Evolutionary conservation across 2,113 vertebrate genomes (phyloP), one percentile per base, ranked within the genome.

Genomic region (Odontesthes bonariensis): DNA sequence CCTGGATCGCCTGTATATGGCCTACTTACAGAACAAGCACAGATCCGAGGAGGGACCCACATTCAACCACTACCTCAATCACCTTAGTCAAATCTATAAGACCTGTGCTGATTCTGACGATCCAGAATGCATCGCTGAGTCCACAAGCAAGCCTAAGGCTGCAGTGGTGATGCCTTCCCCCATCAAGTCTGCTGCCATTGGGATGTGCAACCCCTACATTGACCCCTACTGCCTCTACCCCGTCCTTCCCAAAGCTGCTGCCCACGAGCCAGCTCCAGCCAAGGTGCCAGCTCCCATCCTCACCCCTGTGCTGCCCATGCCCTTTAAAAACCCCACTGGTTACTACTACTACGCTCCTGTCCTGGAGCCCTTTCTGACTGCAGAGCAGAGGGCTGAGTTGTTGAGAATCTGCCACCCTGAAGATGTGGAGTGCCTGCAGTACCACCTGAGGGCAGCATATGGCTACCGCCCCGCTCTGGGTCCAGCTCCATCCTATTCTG

Each of bases 371-470:
- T 94, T 94, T 83, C 81, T 95, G 52, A 76, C 84, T 5, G 46
- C 56, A 0, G 90, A 93, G 60, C 92, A 95, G 82, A 91, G 57
- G 64, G 16, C 77, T 0, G 94, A 95, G 76, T 86, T 95, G 76
- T 80, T 95, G 73, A 88, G 93, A n/a, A 93, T 95, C 89, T 95
- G 94, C 85, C 91, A 84, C 51, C 67, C 91, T 8, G 87, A 92
- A 6, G 94, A 95, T 62, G 85, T 90, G 0, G 94, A 95, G 60
- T 95, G 94, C 69, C 84, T 95, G 75, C 94, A 95, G 85, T 95
- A 95, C 71, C 94, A 95, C 82, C 82, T 95, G 49, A 91, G 93
- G 33, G 91, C 93, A 2, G 90, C 94, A 1, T 94, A 89, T 8
- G 94, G 94, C 49, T 94, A 94, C 84, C 92, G 84, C n/a, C 92